Base-by-base conservation (phyloP, 2,797 vertebrate genomes). In the Neosilurus mollespiculum region DNA sequence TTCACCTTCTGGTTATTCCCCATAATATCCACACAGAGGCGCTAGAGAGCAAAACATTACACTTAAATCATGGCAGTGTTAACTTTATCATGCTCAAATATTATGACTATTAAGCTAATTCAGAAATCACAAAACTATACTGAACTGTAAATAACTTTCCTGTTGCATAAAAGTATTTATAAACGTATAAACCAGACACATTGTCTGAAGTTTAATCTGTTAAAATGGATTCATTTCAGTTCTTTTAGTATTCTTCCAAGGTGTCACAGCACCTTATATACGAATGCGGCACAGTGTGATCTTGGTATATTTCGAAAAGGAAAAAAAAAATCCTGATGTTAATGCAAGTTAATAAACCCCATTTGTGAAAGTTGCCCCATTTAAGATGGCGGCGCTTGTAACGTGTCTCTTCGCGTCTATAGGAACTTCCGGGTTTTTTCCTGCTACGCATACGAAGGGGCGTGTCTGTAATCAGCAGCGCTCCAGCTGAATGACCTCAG, bases 21-120 rank as follows among this genome's bases (percentile, higher is more conserved):
- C 64, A 69, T 18, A 26, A 30, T 5, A 22, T 67, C 80, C 84
- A 82, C 84, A 82, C 3, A 65, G 84, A 18, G 84, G 84, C 66
- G 70, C 22, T 78, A 51, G n/a, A 71, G 49, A 61, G 80, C 43
- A 79, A 20, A 72, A 72, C 3, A 53, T 11, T 43, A 43, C 0
- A 12, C 5, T 20, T 43, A n/a, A 65, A 51, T 67, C 18, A 22
- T 37, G 1, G 15, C 18, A n/a, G 20, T 37, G 9, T 22, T n/a
- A n/a, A 9, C 11, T 14, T 30, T 15, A n/a, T 61, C 2, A 6
- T 58, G 12, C 4, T 4, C 18, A 59, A 3, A n/a, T 8, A 37
- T 61, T 9, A 43, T 10, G 1, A 26, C 8, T 14, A 70, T 30
- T 16, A 26, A 26, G 7, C 8, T 22, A 54, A 54, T 72, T 54